phyloP scores from a whole-genome alignment of 37 sponge, comb jelly and placozoan genomes.

The Aplysina aerophoba region DNA sequence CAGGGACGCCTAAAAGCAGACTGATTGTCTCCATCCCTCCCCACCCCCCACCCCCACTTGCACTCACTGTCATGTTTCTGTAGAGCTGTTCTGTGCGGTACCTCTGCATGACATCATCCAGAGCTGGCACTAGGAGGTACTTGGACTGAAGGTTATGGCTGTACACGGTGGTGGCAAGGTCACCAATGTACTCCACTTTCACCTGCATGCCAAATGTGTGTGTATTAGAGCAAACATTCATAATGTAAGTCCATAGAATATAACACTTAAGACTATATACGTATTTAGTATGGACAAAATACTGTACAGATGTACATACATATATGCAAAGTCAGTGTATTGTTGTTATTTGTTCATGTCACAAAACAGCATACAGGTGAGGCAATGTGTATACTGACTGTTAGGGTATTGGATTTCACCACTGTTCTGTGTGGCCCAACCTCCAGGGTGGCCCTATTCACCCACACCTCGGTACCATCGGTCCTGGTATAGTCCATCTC shows the following conservation, averaged over 20 bases:
- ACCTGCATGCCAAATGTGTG: slow-evolving; percentile 55
- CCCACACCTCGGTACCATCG: slow-evolving; percentile 52
- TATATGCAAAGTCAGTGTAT: too few species aligned
- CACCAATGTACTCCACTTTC: slow-evolving; percentile 76
- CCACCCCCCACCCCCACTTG: neutral
- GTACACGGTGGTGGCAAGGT: slow-evolving; percentile 34
- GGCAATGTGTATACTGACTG: slow-evolving; percentile 5
- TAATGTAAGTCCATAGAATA: neutral
- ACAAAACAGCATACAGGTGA: neutral
- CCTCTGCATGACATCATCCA: neutral
- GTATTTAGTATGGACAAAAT: too few species aligned
- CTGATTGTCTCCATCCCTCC: too few species aligned
- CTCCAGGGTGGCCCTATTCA: slow-evolving; percentile 36
- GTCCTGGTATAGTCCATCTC: slow-evolving; percentile 42
- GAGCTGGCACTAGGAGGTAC: slow-evolving; percentile 67
- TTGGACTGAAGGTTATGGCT: slow-evolving; percentile 26
- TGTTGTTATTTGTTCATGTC: too few species aligned
- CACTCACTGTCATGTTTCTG: slow-evolving; percentile 25
- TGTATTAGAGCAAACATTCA: neutral
- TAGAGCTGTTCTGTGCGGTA: neutral
- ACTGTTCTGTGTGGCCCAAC: slow-evolving; percentile 65
- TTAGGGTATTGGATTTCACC: slow-evolving; percentile 32
- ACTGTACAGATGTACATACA: too few species aligned
- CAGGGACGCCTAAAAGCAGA: too few species aligned
- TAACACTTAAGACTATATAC: too few species aligned